These are phyloP conservation scores for Drosophila pseudoananassae DNA, from an alignment of 1,140 invertebrate species.

Conservation along the genomic window DNA sequence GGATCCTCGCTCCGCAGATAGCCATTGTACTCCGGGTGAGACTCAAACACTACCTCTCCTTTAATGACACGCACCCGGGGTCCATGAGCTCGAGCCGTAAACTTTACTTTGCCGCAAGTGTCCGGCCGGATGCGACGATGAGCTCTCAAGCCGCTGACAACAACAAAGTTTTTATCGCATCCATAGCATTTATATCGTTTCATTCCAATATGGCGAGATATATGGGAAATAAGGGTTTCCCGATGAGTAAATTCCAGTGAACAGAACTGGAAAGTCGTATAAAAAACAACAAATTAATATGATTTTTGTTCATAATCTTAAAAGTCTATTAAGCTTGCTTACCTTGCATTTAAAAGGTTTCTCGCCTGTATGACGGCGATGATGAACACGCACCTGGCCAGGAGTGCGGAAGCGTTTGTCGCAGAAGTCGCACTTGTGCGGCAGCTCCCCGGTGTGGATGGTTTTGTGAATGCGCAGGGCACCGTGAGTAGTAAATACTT, in stretches of 20 bases:
- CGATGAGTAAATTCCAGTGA: conserved; percentile 75
- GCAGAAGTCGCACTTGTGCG: conserved; percentile 73
- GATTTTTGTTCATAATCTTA: no score
- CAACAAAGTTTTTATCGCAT: conserved; percentile 77
- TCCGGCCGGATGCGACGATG: conserved; percentile 76
- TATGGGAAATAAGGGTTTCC: conserved; percentile 77
- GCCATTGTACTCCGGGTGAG: conserved; percentile 72
- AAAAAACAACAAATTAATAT: no score
- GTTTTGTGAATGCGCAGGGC: conserved; percentile 68
- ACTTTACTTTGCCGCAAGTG: conserved; percentile 75
- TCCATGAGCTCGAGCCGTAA: conserved; percentile 75
- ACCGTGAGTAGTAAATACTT: conserved; percentile 66
- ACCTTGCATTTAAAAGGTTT: conserved; percentile 93
- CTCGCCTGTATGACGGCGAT: conserved; percentile 94
- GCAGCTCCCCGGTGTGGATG: conserved; percentile 77
- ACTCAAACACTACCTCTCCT: conserved; percentile 73
- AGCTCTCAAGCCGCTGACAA: conserved; percentile 75
- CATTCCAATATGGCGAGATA: conserved; percentile 81
- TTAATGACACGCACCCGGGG: conserved; percentile 74
- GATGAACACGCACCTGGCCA: conserved; percentile 87
- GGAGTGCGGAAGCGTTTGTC: conserved; percentile 78
- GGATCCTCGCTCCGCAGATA: conserved; percentile 78
- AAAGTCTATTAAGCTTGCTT: background rate
- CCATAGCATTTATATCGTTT: conserved; percentile 82
- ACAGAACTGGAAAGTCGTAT: conserved; percentile 65